A percentile compares a stretch with the other conserved stretches of the same genome.
These are phyloP conservation scores for Gandaritis pyraliata DNA, from an alignment of 2,888 invertebrate genomes.

Conservation along the genomic window DNA sequence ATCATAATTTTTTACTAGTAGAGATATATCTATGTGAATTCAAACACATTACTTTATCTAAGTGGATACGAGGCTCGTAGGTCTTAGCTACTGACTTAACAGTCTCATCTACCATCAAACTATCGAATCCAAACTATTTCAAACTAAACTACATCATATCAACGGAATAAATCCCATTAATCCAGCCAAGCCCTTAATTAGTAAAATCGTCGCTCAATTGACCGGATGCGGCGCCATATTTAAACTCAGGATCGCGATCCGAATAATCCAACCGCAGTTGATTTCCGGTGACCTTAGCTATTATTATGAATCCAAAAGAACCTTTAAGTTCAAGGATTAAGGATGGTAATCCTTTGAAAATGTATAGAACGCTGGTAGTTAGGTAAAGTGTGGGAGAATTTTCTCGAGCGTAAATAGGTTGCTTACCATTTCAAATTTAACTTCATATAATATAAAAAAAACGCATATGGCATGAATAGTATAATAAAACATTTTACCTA, in stretches of 20 bases:
- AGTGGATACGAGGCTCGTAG: no score
- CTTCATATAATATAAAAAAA: constrained; percentile 2
- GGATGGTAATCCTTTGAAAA: constrained; percentile 26
- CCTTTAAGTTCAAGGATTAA: constrained; percentile 33
- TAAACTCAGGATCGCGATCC: constrained; percentile 72
- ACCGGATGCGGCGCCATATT: constrained; percentile 66
- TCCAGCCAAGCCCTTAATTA: constrained; percentile 45
- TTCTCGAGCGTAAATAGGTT: constrained; percentile 58
- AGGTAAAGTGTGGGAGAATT: constrained; percentile 65
- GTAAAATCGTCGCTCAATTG: constrained; percentile 55
- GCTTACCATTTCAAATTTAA: no score
- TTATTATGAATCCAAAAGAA: constrained; percentile 17
- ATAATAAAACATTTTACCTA: no score
- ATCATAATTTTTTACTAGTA: no score
- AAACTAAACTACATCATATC: constrained; percentile 22
- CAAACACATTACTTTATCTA: no score
- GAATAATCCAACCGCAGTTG: constrained; percentile 70
- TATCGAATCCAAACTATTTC: neutral
- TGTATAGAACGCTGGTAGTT: constrained; percentile 43
- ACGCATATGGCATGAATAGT: no score
- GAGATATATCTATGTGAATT: no score
- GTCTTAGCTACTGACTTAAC: no score
- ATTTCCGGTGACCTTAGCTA: constrained; percentile 69
- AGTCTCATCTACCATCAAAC: no score
- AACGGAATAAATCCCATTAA: constrained; percentile 34